Base-by-base conservation (phyloP, 2,113 vertebrate genomes). In the Eurypyga helias region DNA sequence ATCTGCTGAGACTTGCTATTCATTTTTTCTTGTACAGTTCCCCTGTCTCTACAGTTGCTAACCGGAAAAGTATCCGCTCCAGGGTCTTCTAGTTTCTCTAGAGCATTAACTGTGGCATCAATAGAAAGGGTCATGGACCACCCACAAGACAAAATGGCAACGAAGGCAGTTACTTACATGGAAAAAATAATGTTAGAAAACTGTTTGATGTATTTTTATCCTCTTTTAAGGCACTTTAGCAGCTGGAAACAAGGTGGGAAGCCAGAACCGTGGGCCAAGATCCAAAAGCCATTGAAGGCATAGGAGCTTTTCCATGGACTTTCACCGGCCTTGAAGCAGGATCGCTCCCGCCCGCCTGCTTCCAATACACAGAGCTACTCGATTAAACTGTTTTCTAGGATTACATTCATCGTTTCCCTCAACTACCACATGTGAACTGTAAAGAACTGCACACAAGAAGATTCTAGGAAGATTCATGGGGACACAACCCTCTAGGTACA, bases 231-330 rank as follows among this genome's bases (percentile, higher is more conserved):
- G 62, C 67, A 84, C 43, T 95, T 84, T 18, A 91, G 91, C 95
- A 95, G 93, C 93, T 97, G 91, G 85, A 93, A 90, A 48, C 64
- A 92, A 95, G 89, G 91, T 88, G 83, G 92, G 87, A 46, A 87
- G 92, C 31, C 95, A 94, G 82, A 43, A 48, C 12, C 0, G 0
- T 4, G 54, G 38, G 95, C 93, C 73, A 64, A 71, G 75, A 57
- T 90, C 92, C 79, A 94, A 89, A 78, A 90, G 11, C 18, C 81
- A 57, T 17, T 17, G 75, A 95, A 94, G 48, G 58, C 55, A 62
- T 3, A 14, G n/a, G 46, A 88, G 62, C 24, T 94, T 87, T 93
- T 96, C 92, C 86, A 41, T 18, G 72, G 92, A 49, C 24, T 73
- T 45, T 11, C 55, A 41, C 15, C 55, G 66, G 57, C 70, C 91